Conservation (phyloP, 2,888 invertebrate species). For the Eledone cirrhosa region DNA sequence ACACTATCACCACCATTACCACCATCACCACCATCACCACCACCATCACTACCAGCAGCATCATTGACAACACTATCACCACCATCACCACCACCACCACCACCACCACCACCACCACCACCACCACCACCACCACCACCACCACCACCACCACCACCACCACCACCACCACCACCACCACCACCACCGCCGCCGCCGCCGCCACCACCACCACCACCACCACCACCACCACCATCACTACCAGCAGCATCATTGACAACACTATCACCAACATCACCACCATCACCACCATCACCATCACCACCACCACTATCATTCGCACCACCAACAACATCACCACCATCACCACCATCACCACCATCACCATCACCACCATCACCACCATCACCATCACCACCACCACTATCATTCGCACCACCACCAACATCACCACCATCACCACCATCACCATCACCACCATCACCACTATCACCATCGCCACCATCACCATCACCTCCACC, state of each 20-base stretch:
- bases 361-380: constrained; percentile 13
- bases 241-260: too few species aligned
- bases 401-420: too few species aligned
- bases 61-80: too few species aligned
- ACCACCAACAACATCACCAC: neutral
- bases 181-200: constrained; percentile 2
- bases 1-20: neutral
- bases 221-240: too few species aligned
- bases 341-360: constrained; percentile 8
- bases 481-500: too few species aligned
- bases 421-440: too few species aligned
- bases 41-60: too few species aligned
- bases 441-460: constrained; percentile 13
- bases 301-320: constrained; percentile 1
- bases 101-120: constrained; percentile 13
- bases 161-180: constrained; percentile 1
- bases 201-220: too few species aligned
- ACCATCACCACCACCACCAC: too few species aligned
- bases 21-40: neutral
- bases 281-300: neutral
- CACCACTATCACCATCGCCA: too few species aligned
- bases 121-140: constrained; percentile 13
- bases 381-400: constrained; percentile 13
- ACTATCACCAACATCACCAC: too few species aligned
- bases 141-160: constrained; percentile 13